Base-by-base conservation (phyloP, 2,888 invertebrate genomes). In the Protonemura montana region DNA sequence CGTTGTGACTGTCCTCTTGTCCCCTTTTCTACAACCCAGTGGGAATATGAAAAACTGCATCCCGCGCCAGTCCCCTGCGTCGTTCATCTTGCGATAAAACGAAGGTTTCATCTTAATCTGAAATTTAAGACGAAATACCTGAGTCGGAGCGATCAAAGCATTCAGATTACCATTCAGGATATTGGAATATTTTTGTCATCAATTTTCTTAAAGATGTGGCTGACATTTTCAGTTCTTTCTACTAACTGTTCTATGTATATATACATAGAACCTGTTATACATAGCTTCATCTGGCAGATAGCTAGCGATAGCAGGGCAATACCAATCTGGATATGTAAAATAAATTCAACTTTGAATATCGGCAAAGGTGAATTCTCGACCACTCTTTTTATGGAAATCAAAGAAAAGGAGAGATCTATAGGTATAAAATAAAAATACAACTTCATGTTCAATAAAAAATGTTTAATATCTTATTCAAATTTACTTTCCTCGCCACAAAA, bases 31-130 rank as follows among this genome's bases (percentile, higher is more conserved):
- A 35, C 78, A 76, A n/a, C 85, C 85, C 85, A 85, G 10, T 85
- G 85, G 85, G 85, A 78, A 78, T 85, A 85, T 85, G 76, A 85
- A 85, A 85, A 85, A 29, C 78, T 85, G 76, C n/a, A 0, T 30
- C 29, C 81, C 30, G 5, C n/a, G n/a, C 6, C 1, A 35, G 35
- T 0, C 81, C 3, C 13, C n/a, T 21, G 30, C 81, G 76, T 81
- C 81, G 26, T 81, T 28, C 28, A 81, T 81, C 81, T 30, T 16
- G 81, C 1, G n/a, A 29, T 81, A 30, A 26, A 78, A 28, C 78
- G 78, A 29, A 30, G 28, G 10, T 28, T 78, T 25, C 78, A 81
- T 29, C 10, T 30, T 81, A 29, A 81, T 81, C 81, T 2, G 28
- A 30, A n/a, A 30, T 28, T 30, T 30, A 81, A 29, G 28, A 81